Percentiles rank a stretch among this genome's conserved stretches.
These are phyloP conservation scores for Drosophila grimshawi DNA, from an alignment of 1,140 invertebrate genomes.

Conservation along the genomic window DNA sequence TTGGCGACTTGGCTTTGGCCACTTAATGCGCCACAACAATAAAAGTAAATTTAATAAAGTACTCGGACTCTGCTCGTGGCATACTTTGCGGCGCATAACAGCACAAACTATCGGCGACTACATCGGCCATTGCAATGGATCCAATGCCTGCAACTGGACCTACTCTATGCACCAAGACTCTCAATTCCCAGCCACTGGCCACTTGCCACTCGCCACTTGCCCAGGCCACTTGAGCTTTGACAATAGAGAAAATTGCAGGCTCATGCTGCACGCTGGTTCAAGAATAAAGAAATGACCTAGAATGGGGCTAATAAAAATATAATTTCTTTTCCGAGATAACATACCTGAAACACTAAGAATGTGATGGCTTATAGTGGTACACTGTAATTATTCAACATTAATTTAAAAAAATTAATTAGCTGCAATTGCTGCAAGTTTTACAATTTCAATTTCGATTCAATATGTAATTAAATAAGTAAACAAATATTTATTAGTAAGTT, in stretches of 20 bases:
- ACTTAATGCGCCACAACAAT: slow-evolving; percentile 81
- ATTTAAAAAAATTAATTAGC: too few species aligned
- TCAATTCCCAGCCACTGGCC: neutral
- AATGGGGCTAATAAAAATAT: neutral
- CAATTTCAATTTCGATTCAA: neutral
- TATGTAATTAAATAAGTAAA: too few species aligned
- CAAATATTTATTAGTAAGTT: too few species aligned
- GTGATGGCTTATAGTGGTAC: too few species aligned
- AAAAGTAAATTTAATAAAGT: slow-evolving; percentile 81
- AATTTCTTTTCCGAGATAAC: too few species aligned
- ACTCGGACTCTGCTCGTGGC: slow-evolving; percentile 65
- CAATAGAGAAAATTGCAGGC: slow-evolving; percentile 67
- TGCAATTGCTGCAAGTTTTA: neutral
- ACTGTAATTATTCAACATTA: too few species aligned
- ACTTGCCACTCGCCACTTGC: slow-evolving; percentile 30
- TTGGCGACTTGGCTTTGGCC: slow-evolving; percentile 57
- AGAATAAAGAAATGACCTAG: neutral
- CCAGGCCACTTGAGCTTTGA: slow-evolving; percentile 74
- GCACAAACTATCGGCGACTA: slow-evolving; percentile 61
- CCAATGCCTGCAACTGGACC: slow-evolving; percentile 20
- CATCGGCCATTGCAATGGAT: slow-evolving; percentile 36
- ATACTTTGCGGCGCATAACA: slow-evolving; percentile 77
- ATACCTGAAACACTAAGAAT: too few species aligned
- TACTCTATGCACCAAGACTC: slow-evolving; percentile 4
- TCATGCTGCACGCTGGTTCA: slow-evolving; percentile 26